phyloP scores from a whole-genome alignment of 2,888 invertebrate genomes.

The Eupithecia centaureata region DNA sequence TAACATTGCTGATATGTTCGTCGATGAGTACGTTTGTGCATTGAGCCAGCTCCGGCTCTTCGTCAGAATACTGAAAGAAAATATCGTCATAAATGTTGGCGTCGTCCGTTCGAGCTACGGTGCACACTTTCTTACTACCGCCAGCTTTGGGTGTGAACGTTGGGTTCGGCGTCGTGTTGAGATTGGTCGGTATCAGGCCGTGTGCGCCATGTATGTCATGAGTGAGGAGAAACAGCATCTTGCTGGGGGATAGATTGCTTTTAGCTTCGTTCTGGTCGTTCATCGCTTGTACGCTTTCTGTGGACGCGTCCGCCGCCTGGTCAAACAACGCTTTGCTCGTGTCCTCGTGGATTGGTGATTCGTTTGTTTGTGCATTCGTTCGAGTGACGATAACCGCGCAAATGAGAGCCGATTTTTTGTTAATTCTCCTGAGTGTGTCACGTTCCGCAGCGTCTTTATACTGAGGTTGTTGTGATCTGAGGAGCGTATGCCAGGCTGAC shows the following conservation, averaged over 20 bases:
- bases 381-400: slow-evolving; percentile 73
- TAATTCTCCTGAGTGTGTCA: slow-evolving; percentile 59
- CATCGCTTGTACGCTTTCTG: slow-evolving; percentile 87
- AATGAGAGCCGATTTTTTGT: slow-evolving; percentile 73
- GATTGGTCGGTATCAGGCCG: slow-evolving; percentile 70
- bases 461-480: slow-evolving; percentile 43
- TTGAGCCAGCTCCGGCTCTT: slow-evolving; percentile 82
- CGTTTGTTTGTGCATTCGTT: slow-evolving; percentile 49
- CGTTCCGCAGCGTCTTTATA: slow-evolving; percentile 66
- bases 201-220: slow-evolving; percentile 88
- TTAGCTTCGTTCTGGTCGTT: slow-evolving; percentile 90
- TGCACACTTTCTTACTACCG: slow-evolving; percentile 79
- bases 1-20: slow-evolving; percentile 82
- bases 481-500: slow-evolving; percentile 22
- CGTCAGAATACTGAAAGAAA: slow-evolving; percentile 84
- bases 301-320: slow-evolving; percentile 65
- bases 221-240: slow-evolving; percentile 85
- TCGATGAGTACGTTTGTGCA: slow-evolving; percentile 73
- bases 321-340: slow-evolving; percentile 75
- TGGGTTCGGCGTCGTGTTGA: slow-evolving; percentile 74
- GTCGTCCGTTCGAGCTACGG: slow-evolving; percentile 69
- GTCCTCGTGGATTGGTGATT: slow-evolving; percentile 68
- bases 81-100: slow-evolving; percentile 77
- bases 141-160: slow-evolving; percentile 80
- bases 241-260: slow-evolving; percentile 68